Conservation (phyloP, 2,797 vertebrate species). For the Chaunax sp. region DNA sequence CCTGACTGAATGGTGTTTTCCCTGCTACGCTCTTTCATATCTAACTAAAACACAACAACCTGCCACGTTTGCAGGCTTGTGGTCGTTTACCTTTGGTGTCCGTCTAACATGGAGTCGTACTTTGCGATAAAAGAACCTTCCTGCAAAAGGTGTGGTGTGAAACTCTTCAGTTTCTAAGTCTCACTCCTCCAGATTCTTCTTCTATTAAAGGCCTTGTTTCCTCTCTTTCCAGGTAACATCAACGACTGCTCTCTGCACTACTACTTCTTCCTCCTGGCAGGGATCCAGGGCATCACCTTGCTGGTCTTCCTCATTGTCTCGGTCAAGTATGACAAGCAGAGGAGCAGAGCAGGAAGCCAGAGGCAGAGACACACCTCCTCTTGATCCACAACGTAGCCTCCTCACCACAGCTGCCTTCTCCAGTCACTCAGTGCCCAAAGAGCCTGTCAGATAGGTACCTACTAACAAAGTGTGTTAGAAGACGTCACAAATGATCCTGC, state of each 20-base stretch:
- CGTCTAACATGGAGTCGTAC: conserved; percentile 33
- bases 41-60: conserved; percentile 30
- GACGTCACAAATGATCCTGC: neutral
- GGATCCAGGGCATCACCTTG: conserved; percentile 92
- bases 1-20: conserved; percentile 53
- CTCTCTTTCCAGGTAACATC: conserved; percentile 89
- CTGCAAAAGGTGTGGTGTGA: too few species aligned
- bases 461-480: conserved; percentile 1
- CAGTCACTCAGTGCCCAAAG: conserved; percentile 36
- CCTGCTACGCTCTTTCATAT: conserved; percentile 51
- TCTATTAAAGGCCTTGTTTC: conserved; percentile 23
- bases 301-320: conserved; percentile 94
- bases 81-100: conserved; percentile 53
- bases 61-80: conserved; percentile 37
- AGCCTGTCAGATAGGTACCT: conserved; percentile 17
- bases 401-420: conserved; percentile 45
- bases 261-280: conserved; percentile 97
- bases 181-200: conserved; percentile 24
- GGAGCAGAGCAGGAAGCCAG: conserved; percentile 60
- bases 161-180: too few species aligned
- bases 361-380: conserved; percentile 70
- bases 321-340: conserved; percentile 92
- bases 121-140: conserved; percentile 44
- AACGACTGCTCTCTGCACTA: conserved; percentile 94
- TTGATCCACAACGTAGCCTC: conserved; percentile 48